Evolutionary conservation across 2,113 vertebrate genomes (phyloP).

Genomic region (Mormoops blainvillei): DNA sequence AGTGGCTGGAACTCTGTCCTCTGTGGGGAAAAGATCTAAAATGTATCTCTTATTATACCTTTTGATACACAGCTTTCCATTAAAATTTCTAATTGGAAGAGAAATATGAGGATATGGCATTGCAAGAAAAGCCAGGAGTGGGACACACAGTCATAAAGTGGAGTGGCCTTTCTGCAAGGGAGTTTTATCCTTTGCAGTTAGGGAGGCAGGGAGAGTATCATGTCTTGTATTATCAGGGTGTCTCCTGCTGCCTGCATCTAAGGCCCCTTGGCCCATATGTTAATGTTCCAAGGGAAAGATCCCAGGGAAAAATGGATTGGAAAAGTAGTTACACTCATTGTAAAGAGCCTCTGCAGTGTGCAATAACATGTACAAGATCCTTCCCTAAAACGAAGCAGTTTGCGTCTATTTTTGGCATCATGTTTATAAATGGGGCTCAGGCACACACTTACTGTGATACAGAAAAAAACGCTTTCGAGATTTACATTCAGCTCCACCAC

Average conservation of each 20-base stretch:
- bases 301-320: background rate
- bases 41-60: background rate
- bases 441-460: background rate
- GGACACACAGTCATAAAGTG: background rate
- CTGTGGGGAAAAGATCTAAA: slow-evolving; percentile 23
- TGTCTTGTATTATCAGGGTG: background rate
- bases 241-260: background rate
- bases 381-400: background rate
- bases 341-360: background rate
- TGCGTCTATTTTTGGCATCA: background rate
- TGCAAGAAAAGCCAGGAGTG: background rate
- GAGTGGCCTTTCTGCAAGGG: background rate
- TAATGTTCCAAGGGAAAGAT: background rate
- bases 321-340: background rate
- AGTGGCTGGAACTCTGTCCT: slow-evolving; percentile 28
- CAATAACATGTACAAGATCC: background rate
- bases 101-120: background rate
- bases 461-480: background rate
- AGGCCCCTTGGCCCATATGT: background rate
- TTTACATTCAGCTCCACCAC: background rate
- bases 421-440: background rate
- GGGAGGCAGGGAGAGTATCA: background rate
- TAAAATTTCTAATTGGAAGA: slow-evolving; percentile 11
- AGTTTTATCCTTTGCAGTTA: background rate
- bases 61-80: slow-evolving; percentile 8